A percentile compares a stretch with the other conserved stretches of the same genome.
Evolutionary conservation across 1,140 invertebrate species (phyloP).

Genomic region (Microplitis mediator): DNA sequence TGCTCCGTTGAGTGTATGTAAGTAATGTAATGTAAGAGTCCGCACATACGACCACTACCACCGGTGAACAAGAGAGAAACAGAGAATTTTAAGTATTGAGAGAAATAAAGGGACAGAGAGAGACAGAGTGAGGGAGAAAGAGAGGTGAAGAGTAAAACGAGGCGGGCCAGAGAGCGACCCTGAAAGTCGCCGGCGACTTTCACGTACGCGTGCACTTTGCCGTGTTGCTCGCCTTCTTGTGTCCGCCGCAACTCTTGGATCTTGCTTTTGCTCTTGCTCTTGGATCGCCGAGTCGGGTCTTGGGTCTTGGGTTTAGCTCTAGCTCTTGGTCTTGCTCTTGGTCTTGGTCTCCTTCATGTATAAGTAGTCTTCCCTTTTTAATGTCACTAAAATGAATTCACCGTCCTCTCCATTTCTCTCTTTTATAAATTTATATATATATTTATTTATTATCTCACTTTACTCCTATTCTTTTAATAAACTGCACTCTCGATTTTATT

Average conservation of each 20-base stretch:
- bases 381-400: conserved; percentile 2
- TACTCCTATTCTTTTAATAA: neutral
- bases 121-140: conserved; percentile 32
- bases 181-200: conserved; percentile 58
- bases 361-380: too few relatives aligned
- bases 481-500: neutral
- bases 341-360: too few relatives aligned
- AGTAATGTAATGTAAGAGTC: too few relatives aligned
- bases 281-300: too few relatives aligned
- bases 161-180: conserved; percentile 52
- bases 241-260: neutral
- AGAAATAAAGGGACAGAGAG: conserved; percentile 22
- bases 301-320: too few relatives aligned
- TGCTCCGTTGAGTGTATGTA: neutral
- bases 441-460: neutral
- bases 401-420: conserved; percentile 14
- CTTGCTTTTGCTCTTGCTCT: neutral
- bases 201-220: conserved; percentile 56
- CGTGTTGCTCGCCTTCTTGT: conserved; percentile 22
- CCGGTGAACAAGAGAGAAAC: neutral
- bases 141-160: conserved; percentile 32
- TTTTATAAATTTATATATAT: neutral
- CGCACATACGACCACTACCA: neutral
- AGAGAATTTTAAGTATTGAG: neutral
- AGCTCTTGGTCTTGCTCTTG: too few relatives aligned